Evolutionary conservation across 2,113 vertebrate genomes (phyloP).

Genomic region (Mobula hypostoma): DNA sequence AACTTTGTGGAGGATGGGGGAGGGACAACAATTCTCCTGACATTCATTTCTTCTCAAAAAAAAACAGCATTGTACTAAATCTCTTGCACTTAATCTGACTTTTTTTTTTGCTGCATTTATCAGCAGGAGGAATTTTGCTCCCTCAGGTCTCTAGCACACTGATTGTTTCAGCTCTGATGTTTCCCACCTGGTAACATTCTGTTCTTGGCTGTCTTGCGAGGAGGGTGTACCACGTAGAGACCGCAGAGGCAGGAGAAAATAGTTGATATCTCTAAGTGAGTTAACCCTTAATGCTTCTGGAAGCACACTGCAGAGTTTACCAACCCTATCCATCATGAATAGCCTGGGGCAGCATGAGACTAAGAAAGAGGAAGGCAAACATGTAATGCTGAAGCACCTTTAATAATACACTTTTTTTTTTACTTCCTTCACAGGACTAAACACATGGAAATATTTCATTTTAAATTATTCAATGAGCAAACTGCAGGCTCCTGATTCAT

Average conservation of each 20-base stretch:
- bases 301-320: background rate
- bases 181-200: background rate
- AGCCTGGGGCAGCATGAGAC: background rate
- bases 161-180: background rate
- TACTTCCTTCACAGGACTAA: background rate
- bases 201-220: background rate
- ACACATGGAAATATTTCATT: background rate
- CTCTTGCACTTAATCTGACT: background rate
- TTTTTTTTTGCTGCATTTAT: background rate
- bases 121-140: background rate
- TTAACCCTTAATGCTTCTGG: background rate
- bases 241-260: constrained; percentile 7
- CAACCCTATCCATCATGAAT: background rate
- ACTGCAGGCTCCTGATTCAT: background rate
- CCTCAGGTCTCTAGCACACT: background rate
- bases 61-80: background rate
- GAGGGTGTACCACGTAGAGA: background rate
- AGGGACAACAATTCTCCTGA: too few relatives aligned
- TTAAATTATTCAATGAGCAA: background rate
- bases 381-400: background rate
- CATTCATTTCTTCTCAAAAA: background rate
- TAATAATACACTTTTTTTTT: background rate
- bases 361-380: background rate
- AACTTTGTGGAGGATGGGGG: background rate
- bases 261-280: background rate